phyloP scores from a whole-genome alignment of 2,797 vertebrate species.

The Zalophus californianus region DNA sequence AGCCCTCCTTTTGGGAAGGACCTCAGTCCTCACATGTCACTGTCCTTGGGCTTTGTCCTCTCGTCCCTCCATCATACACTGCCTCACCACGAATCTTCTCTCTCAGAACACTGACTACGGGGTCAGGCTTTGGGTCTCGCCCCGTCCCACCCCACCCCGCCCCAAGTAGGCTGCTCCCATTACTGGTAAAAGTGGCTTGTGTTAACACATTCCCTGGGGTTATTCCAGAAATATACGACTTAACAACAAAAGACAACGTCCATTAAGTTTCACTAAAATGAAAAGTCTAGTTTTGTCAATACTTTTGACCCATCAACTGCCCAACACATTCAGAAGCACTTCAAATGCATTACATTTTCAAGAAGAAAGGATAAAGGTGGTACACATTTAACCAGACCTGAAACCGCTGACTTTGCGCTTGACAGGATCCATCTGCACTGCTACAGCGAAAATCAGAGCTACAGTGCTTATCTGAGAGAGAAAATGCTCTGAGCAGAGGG shows the following conservation, averaged over 20 bases:
- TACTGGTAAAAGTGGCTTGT: not conserved
- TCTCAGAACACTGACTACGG: not conserved
- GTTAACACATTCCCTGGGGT: not conserved
- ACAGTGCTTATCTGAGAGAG: not conserved
- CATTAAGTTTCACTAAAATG: not conserved
- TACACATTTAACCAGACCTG: accelerated
- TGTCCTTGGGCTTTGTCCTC: no score
- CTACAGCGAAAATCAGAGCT: not conserved
- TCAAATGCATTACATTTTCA: not conserved
- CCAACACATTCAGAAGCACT: not conserved
- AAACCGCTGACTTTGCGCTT: not conserved
- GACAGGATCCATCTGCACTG: accelerated
- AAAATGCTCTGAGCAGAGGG: not conserved
- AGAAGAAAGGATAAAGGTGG: no score
- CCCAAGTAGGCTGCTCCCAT: not conserved
- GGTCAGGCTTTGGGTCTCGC: not conserved
- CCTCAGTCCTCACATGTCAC: accelerated
- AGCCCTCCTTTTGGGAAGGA: not conserved
- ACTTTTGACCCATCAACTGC: not conserved
- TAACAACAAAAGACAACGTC: not conserved
- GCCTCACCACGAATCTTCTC: not conserved
- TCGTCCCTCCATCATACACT: accelerated
- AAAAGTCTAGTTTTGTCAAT: not conserved
- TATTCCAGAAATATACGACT: not conserved
- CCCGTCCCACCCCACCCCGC: not conserved